Base-by-base conservation (phyloP, 2,797 vertebrate species). In the Emydoidea blandingii region DNA sequence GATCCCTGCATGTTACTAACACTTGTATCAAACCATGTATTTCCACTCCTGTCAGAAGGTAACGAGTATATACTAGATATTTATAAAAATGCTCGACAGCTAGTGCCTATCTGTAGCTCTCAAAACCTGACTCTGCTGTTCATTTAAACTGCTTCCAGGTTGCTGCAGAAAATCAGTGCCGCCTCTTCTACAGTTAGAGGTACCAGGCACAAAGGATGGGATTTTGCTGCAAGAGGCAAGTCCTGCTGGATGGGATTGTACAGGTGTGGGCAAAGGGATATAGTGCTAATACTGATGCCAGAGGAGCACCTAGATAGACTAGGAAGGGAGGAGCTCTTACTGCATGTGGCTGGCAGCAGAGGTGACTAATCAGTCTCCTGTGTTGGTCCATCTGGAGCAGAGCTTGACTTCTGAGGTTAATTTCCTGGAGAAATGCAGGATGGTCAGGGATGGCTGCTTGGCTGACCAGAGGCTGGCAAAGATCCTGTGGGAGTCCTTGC, bases 1-100 rank as follows among this genome's bases (percentile, higher is more conserved):
- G 59, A 6, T 78, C 62, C 27, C 89, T 23, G 44, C 1, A 8
- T 34, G 2, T 53, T 14, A n/a, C 50, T n/a, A 4, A 27, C 1
- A 4, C 27, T 1, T 19, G 11, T 8, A 3, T 25, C 25, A 3
- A 23, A 1, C 1, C 10, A 34, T n/a, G 47, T 31, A 0, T 18
- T 44, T 84, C 81, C 50, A 41, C 47, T 59, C 65, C 0, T 23
- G 49, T 52, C 53, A 29, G 10, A 5, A 19, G 78, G 25, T 59
- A 1, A 6, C 4, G 5, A 74, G 41, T 41, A 25, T 23, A 0
- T 3, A 2, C 72, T 53, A 8, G 31, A 52, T 52, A 1, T 47
- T 27, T 14, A 25, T 12, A 27, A 41, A 47, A 76, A 57, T 11
- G 53, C 53, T n/a, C 5, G n/a, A 5, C 16, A 34, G 78, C 49